Evolutionary conservation across 2,888 invertebrate species (phyloP), one percentile per base, ranked within the genome.

Genomic region (Yponomeuta evonymella): DNA sequence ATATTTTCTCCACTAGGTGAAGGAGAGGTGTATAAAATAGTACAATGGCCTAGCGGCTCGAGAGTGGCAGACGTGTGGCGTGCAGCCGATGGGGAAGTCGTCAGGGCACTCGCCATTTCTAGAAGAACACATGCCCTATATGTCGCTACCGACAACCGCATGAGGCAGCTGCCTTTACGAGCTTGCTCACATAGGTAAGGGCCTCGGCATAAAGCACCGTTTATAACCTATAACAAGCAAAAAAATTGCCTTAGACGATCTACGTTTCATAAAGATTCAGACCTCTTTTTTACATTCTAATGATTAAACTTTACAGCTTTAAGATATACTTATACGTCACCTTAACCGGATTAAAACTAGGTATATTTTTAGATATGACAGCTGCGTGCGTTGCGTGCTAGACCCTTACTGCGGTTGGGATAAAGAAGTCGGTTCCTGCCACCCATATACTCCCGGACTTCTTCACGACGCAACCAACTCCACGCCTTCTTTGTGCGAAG

Each of bases 391-490:
- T 5, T 95, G 95, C 81, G 93, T 94, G 15, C 84, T 94, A 72
- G 95, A 95, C 79, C 95, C 95, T 0, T 94, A 95, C 79, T 95
- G 95, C 78, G 95, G 95, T n/a, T 95, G 95, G 95, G 95, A 95
- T 79, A 94, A 94, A 76, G 93, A 94, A 78, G 89, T 92, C 1
- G 93, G 91, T 0, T 87, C 90, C 12, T 94, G 94, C 79, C 92
- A 93, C 70, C 92, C 93, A 0, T 94, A 94, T 81, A 86, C 89
- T n/a, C 93, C 93, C 9, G 93, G 89, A 1, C 81, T 94, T 10
- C 87, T 94, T 29, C 94, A 94, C 80, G 94, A 94, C 76, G 94
- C 94, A 1, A 93, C 94, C 29, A 94, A 94, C 79, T 93, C 93
- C 9, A 94, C 94, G 1, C 92, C 93, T 4, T 92, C 94, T 3